phyloP scores from a whole-genome alignment of 2,888 invertebrate species.

The Agonopterix arenella region DNA sequence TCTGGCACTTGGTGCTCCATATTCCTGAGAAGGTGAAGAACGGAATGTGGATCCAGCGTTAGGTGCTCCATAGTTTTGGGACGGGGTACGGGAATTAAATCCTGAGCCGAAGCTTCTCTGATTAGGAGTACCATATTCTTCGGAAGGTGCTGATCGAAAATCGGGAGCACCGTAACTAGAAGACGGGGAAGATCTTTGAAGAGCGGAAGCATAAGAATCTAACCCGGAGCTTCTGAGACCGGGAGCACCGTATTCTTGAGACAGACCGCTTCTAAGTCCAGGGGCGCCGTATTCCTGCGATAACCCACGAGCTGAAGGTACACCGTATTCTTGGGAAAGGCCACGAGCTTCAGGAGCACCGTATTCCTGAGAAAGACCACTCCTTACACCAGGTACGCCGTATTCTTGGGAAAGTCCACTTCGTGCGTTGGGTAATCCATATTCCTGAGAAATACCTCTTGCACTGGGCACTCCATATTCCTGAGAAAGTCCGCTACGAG shows the following conservation, averaged over 20 bases:
- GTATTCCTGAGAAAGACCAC: neutral
- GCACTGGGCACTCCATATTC: constrained; percentile 3
- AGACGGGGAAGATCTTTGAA: constrained; percentile 23
- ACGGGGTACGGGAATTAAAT: constrained; percentile 26
- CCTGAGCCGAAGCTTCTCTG: constrained; percentile 1
- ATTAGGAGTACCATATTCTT: constrained; percentile 28
- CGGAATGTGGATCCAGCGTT: constrained; percentile 8
- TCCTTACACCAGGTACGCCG: constrained; percentile 17
- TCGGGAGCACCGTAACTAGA: constrained; percentile 32
- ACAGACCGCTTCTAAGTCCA: neutral
- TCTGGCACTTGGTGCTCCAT: constrained; percentile 25
- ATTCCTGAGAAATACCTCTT: constrained; percentile 27
- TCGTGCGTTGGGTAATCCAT: constrained; percentile 18
- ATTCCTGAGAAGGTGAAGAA: constrained; percentile 26
- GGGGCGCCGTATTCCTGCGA: constrained; percentile 21
- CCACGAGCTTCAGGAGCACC: constrained; percentile 7
- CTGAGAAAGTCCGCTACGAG: constrained; percentile 6
- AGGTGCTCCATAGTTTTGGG: constrained; percentile 30
- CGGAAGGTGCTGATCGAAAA: constrained; percentile 31
- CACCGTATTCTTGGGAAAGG: constrained; percentile 17
- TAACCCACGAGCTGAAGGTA: constrained; percentile 8
- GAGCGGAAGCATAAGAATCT: constrained; percentile 24
- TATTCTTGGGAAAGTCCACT: constrained; percentile 13
- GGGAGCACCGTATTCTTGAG: constrained; percentile 19
- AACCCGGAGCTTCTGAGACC: constrained; percentile 7